Conservation (phyloP, 2,113 vertebrate species). For the Todiramphus saurophagus region DNA sequence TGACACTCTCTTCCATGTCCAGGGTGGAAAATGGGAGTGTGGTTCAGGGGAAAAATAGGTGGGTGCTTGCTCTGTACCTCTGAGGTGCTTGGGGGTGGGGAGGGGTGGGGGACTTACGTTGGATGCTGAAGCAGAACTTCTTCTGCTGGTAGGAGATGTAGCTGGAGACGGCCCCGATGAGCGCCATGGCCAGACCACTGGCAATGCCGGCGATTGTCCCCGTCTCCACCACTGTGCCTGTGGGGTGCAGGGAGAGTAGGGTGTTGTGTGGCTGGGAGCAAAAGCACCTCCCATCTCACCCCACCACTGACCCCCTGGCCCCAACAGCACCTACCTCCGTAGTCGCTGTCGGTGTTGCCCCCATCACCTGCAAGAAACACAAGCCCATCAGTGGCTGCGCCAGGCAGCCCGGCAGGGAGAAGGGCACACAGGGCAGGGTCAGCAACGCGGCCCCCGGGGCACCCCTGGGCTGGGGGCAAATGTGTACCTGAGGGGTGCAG, state of each 20-base stretch:
- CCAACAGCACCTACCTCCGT: accelerated
- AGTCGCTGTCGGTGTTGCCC: background rate
- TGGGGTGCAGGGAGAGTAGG: background rate
- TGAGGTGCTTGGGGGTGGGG: accelerated
- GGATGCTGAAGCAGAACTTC: conserved; percentile 94
- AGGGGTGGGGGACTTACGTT: conserved; percentile 73
- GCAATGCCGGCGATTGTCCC: conserved; percentile 90
- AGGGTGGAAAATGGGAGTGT: background rate
- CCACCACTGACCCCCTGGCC: accelerated
- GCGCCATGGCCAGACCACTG: conserved; percentile 87
- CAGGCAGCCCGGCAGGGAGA: background rate
- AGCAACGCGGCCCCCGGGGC: accelerated
- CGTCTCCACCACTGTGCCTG: conserved; percentile 77
- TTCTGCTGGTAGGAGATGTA: conserved; percentile 99
- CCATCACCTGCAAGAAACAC: background rate
- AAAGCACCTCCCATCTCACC: accelerated
- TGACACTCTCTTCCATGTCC: background rate
- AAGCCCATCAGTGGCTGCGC: accelerated
- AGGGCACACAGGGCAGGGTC: too few relatives aligned
- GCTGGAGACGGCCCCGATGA: conserved; percentile 88
- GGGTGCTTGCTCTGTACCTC: background rate
- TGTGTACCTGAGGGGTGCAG: accelerated
- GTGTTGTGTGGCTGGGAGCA: accelerated
- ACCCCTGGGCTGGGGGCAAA: background rate
- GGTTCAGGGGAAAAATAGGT: background rate